Conservation (phyloP, 2,888 invertebrate genomes). For the Pheosia gnoma region DNA sequence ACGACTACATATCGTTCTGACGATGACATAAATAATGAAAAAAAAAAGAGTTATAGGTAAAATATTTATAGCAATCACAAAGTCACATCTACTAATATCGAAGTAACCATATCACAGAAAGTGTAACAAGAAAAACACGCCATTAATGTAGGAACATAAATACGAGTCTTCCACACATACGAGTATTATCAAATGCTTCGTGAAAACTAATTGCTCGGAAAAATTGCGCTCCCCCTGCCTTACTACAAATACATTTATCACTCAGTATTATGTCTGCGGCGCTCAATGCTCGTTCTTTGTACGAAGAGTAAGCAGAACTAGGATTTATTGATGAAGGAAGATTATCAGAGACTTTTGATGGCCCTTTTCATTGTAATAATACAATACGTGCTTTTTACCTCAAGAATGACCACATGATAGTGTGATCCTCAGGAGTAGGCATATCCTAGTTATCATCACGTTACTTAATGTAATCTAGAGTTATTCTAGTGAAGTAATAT, state of each 20-base stretch:
- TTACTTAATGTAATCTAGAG: no score
- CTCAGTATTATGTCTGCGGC: conserved; percentile 22
- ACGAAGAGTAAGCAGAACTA: not conserved
- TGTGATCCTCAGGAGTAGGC: no score
- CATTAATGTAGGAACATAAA: conserved; percentile 42
- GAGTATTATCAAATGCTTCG: conserved; percentile 62
- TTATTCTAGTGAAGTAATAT: no score
- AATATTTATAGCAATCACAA: not conserved
- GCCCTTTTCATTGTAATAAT: no score
- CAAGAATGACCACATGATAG: no score
- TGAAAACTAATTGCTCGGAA: conserved; percentile 64
- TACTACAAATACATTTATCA: conserved; percentile 54
- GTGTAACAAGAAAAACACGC: conserved; percentile 35
- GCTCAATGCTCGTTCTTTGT: not conserved
- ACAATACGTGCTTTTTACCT: no score
- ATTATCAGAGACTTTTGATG: not conserved
- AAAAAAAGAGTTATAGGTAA: not conserved
- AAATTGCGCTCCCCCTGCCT: conserved; percentile 50
- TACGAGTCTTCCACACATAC: conserved; percentile 45
- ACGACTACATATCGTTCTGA: no score
- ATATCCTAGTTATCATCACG: no score
- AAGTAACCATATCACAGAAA: conserved; percentile 28
- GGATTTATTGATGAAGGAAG: not conserved
- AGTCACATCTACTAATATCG: not conserved
- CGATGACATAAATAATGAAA: no score